Evolutionary conservation across 2,888 invertebrate species (phyloP).

Genomic region (Galeopsomyia nigrocyanea): DNA sequence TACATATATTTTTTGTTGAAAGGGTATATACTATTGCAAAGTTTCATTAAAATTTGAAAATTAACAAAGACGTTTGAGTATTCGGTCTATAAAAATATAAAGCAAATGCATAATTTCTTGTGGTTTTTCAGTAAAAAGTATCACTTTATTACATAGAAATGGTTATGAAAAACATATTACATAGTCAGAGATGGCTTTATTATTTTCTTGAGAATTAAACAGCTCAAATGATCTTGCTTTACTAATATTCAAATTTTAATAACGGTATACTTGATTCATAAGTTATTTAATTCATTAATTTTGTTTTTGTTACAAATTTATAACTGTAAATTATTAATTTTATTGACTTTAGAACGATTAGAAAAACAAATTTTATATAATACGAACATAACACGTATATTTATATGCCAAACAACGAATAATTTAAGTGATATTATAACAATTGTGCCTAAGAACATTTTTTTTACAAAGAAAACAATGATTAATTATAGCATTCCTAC

Average conservation of each 20-base stretch:
- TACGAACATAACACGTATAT: conserved; percentile 34
- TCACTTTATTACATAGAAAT: too few relatives aligned
- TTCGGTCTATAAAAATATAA: too few relatives aligned
- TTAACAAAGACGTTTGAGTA: too few relatives aligned
- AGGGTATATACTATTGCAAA: too few relatives aligned
- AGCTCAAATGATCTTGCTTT: conserved; percentile 5
- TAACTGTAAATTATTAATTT: conserved; percentile 44
- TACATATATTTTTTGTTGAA: conserved; percentile 22
- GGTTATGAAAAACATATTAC: too few relatives aligned
- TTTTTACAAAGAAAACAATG: conserved; percentile 29
- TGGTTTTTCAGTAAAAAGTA: too few relatives aligned
- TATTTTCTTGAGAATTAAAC: conserved; percentile 1
- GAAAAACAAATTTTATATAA: conserved; percentile 41
- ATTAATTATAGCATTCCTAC: conserved; percentile 47
- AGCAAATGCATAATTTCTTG: too few relatives aligned
- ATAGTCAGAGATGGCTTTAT: too few relatives aligned
- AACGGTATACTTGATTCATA: background rate
- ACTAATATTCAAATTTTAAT: conserved; percentile 1
- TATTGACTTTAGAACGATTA: conserved; percentile 36
- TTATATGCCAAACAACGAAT: conserved; percentile 35
- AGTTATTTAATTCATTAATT: conserved; percentile 39
- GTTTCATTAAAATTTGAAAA: too few relatives aligned
- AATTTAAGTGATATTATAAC: conserved; percentile 40
- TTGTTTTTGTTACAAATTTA: conserved; percentile 43
- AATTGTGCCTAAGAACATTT: conserved; percentile 44